Conservation (phyloP, 1,140 invertebrate species). For the Drosophila setifemur region DNA sequence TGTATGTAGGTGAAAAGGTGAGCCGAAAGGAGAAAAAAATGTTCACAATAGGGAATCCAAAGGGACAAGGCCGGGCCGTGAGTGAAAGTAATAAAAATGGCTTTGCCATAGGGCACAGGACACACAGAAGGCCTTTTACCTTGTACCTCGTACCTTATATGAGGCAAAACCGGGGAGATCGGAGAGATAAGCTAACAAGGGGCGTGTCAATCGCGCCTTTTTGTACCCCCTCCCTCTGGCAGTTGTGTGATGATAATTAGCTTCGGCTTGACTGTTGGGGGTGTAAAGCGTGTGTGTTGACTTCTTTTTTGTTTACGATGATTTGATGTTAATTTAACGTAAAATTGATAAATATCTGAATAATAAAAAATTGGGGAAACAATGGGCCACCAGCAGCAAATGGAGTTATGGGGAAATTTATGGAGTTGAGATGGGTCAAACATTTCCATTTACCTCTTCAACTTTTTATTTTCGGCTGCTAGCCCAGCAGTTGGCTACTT, state of each 20-base stretch:
- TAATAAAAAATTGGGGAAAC: conserved; percentile 4
- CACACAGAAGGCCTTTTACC: too few species aligned
- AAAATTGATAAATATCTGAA: conserved; percentile 74
- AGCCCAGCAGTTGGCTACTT: conserved; percentile 23
- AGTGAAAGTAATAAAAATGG: conserved; percentile 52
- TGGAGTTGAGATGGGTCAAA: conserved; percentile 29
- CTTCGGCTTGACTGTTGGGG: conserved; percentile 31
- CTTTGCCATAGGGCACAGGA: conserved; percentile 45
- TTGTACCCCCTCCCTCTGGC: conserved; percentile 50
- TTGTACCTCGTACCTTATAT: too few species aligned
- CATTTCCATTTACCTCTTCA: conserved; percentile 69
- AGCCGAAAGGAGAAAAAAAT: conserved; percentile 28
- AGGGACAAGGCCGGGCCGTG: neutral
- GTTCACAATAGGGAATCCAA: conserved; percentile 10
- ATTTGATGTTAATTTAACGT: conserved; percentile 77
- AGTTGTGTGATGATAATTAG: conserved; percentile 80
- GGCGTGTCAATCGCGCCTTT: conserved; percentile 43
- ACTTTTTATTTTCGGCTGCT: conserved; percentile 18
- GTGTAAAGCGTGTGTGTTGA: conserved; percentile 62
- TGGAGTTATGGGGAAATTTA: neutral
- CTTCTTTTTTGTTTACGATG: conserved; percentile 73
- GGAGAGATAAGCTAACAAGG: conserved; percentile 41
- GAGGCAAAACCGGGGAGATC: conserved; percentile 5
- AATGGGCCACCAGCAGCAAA: conserved; percentile 2
- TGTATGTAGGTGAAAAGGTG: conserved; percentile 52